Base-by-base conservation (phyloP, 1,140 invertebrate species). In the Sarcophaga bullata region DNA sequence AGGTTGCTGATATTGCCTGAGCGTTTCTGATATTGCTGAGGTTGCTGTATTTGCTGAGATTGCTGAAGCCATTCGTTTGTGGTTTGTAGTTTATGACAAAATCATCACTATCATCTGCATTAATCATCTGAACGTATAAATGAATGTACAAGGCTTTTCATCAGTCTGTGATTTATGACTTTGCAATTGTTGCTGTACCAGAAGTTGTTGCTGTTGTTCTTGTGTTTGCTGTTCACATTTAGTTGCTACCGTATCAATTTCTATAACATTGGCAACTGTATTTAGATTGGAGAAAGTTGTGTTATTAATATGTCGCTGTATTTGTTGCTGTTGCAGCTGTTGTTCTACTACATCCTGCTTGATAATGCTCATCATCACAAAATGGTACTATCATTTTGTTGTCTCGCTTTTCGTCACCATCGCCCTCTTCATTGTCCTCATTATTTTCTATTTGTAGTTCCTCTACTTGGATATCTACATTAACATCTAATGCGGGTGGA, bases 111-210 rank as follows among this genome's bases (percentile, higher is more conserved):
- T 25, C 49, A 50, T 78, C 75, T 25, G 75, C 62, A 68, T 19
- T 68, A 68, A 68, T n/a, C 48, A 78, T 15, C 75, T 76, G 15
- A 17, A 78, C 49, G 75, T 78, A 78, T 78, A 78, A 78, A 78
- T 78, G 48, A 78, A 48, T 19, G 75, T 50, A 50, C 48, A 78
- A 78, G 2, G 10, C 25, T 49, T 68, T 52, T 54, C 17, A 49
- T 25, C 58, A 25, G 19, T 80, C 37, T 80, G 9, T 50, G 58
- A 62, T 62, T 62, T 58, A 49, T 58, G 62, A 37, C 15, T 25
- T 47, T 80, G 58, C 13, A 37, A 48, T 13, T 76, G 46, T 7
- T 73, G 19, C 6, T 80, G 76, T 1, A 37, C 25, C 13, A 37
- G n/a, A 6, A 47, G 46, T 15, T 73, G 3, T 9, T 80, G 49